Conservation (phyloP, 2,797 vertebrate genomes). For the Euphonia xanthogaster region DNA sequence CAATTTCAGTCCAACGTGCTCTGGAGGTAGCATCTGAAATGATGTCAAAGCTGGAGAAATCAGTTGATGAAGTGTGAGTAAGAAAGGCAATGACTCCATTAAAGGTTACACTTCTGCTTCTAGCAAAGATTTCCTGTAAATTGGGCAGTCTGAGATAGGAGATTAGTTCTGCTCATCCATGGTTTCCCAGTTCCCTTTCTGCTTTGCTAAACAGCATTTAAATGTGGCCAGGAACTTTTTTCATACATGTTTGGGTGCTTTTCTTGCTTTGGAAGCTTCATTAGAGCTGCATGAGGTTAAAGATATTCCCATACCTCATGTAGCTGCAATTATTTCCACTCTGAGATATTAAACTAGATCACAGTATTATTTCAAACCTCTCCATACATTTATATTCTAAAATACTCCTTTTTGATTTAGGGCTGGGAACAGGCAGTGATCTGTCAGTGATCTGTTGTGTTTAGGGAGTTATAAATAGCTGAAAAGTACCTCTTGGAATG, state of each 20-base stretch:
- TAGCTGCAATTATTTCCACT: not conserved
- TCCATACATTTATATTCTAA: not conserved
- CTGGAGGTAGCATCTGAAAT: not conserved
- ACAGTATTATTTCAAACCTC: not conserved
- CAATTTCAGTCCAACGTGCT: not conserved
- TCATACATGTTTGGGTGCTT: not conserved
- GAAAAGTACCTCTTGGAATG: not conserved
- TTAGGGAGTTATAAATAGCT: not conserved
- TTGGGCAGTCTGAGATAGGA: not conserved
- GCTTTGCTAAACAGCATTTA: not conserved
- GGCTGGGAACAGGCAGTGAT: not conserved
- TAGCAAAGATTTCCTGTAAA: not conserved
- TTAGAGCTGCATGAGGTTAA: not conserved
- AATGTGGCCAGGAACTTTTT: not conserved
- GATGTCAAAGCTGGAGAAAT: not conserved
- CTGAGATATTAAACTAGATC: not conserved
- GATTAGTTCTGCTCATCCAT: not conserved
- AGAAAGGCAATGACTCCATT: not conserved
- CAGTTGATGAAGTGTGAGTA: not conserved
- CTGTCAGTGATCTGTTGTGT: not conserved
- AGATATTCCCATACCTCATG: not conserved
- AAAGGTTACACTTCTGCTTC: not conserved
- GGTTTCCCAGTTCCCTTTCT: not conserved
- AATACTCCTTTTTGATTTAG: not conserved
- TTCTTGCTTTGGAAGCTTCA: not conserved